Conservation (phyloP, 1,140 invertebrate species). For the Conus ventricosus region DNA sequence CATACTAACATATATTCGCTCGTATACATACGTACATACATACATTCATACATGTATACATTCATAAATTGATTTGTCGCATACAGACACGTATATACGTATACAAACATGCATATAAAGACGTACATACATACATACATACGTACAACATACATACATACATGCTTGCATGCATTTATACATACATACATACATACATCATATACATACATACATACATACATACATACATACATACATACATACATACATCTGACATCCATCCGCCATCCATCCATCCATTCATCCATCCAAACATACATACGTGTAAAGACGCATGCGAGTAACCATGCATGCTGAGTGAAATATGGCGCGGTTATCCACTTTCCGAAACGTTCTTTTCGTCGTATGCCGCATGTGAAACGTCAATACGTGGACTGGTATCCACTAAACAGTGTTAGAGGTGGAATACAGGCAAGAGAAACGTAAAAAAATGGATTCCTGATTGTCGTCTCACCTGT, state of each 20-base stretch:
- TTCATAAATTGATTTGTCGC: background rate
- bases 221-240: background rate
- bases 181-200: background rate
- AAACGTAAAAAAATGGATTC: too few species aligned
- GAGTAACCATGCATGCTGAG: too few species aligned
- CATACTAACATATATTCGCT: background rate
- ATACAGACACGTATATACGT: background rate
- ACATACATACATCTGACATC: background rate
- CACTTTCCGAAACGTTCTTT: too few species aligned
- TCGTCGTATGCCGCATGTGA: too few species aligned
- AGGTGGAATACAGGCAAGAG: too few species aligned
- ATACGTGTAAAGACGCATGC: too few species aligned
- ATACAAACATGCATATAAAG: background rate
- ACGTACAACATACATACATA: background rate
- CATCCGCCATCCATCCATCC: too few species aligned
- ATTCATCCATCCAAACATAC: too few species aligned
- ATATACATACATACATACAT: background rate
- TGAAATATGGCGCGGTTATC: too few species aligned
- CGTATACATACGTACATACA: background rate
- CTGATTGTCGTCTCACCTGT: too few species aligned
- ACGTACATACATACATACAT: slow-evolving; percentile 3
- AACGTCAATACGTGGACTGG: too few species aligned
- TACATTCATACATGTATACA: background rate
- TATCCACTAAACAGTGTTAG: too few species aligned
- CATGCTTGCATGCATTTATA: background rate